Evolutionary conservation across 1,140 invertebrate genomes (phyloP).

Genomic region (Caenorhabditis tropicalis): DNA sequence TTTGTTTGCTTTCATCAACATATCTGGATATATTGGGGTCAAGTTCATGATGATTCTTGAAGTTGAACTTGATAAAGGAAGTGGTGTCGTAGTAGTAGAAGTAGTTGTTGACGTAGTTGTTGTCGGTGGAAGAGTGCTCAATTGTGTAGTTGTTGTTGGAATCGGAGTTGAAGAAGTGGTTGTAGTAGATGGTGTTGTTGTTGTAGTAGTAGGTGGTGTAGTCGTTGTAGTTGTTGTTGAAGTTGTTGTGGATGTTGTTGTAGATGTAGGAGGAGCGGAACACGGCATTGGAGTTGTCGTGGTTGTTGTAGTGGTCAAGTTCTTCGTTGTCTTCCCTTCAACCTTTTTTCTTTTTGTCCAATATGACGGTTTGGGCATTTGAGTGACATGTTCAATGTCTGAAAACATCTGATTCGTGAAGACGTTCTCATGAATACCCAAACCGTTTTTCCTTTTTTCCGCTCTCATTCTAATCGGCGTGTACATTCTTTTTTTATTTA

Average conservation of each 20-base stretch:
- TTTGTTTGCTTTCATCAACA: slow-evolving; percentile 6
- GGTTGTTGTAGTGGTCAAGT: neutral
- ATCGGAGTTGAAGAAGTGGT: neutral
- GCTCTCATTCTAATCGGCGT: neutral
- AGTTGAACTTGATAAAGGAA: neutral
- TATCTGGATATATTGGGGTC: slow-evolving; percentile 2
- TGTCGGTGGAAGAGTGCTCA: neutral
- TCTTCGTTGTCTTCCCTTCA: neutral
- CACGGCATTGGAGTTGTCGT: neutral
- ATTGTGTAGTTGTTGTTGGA: too few relatives aligned
- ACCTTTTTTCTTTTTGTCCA: neutral
- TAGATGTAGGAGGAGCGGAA: neutral
- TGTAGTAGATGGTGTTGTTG: neutral
- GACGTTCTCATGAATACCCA: neutral
- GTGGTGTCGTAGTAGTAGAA: neutral
- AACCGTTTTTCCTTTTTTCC: neutral
- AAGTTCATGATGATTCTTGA: neutral
- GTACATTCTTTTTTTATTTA: neutral
- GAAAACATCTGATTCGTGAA: neutral
- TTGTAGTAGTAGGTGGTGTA: slow-evolving; percentile 3
- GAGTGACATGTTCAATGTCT: slow-evolving; percentile 22
- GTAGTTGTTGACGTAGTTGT: neutral
- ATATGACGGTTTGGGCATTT: neutral
- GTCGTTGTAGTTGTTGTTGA: slow-evolving; percentile 24
- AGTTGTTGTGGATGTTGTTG: neutral